Conservation (phyloP, 2,113 vertebrate species). For the Dermatemys mawii region DNA sequence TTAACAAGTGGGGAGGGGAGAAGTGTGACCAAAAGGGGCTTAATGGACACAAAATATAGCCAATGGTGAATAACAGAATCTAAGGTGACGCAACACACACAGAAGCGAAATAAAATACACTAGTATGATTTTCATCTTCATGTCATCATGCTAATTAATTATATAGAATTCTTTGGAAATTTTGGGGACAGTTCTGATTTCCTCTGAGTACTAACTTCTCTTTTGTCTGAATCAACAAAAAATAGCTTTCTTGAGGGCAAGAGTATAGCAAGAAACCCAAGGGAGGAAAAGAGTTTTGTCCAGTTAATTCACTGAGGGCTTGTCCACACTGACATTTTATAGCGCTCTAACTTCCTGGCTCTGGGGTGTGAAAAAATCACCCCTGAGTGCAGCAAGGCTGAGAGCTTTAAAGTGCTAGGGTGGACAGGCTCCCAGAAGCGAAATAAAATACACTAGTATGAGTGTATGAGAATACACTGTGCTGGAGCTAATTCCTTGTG, state of each 20-base stretch:
- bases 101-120: neutral
- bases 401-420: no score
- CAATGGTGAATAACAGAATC: neutral
- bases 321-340: no score
- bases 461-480: no score
- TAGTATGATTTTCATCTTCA: neutral
- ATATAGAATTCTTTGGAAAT: neutral
- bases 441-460: no score
- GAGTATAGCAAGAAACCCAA: neutral
- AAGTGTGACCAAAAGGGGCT: no score
- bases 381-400: no score
- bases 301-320: neutral
- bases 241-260: neutral
- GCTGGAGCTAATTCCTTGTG: no score
- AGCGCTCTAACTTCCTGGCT: no score
- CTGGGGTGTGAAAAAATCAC: no score
- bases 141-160: no score
- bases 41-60: neutral
- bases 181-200: neutral
- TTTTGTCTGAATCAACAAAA: neutral
- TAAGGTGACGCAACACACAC: neutral
- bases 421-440: no score
- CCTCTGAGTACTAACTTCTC: neutral
- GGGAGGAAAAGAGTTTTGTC: neutral
- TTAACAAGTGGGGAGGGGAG: neutral